A percentile compares a stretch with the other conserved stretches of the same genome.
phyloP scores from a whole-genome alignment of 2,113 vertebrate genomes.

The Microcebus murinus region DNA sequence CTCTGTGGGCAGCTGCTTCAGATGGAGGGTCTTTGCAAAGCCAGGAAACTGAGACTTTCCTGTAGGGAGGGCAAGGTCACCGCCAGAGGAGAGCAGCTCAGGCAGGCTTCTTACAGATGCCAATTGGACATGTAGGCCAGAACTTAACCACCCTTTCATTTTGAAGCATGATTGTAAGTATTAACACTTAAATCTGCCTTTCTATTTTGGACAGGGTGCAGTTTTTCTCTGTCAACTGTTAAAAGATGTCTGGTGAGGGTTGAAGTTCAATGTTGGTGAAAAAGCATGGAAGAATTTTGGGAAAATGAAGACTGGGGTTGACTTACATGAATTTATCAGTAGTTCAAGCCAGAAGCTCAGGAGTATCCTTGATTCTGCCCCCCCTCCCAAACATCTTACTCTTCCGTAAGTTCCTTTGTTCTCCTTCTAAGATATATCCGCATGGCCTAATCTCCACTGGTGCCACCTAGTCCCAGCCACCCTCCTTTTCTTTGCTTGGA shows the following conservation, averaged over 20 bases:
- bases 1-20: background rate
- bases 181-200: background rate
- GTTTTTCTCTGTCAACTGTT: background rate
- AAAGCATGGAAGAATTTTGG: background rate
- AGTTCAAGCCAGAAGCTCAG: background rate
- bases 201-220: background rate
- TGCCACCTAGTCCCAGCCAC: background rate
- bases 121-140: background rate
- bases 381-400: background rate
- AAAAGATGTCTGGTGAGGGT: background rate
- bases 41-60: background rate
- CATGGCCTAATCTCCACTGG: background rate
- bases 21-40: background rate
- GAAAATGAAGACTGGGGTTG: background rate
- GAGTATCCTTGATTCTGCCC: background rate
- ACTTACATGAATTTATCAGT: background rate
- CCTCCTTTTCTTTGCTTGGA: background rate
- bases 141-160: background rate
- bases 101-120: background rate
- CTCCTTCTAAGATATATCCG: background rate
- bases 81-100: background rate
- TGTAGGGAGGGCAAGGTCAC: fast-evolving
- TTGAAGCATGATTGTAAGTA: background rate
- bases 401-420: background rate
- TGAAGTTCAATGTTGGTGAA: background rate